Percentiles rank a stretch among this genome's conserved stretches.
Conservation (phyloP, 2,797 vertebrate genomes). For the Otus scops region DNA sequence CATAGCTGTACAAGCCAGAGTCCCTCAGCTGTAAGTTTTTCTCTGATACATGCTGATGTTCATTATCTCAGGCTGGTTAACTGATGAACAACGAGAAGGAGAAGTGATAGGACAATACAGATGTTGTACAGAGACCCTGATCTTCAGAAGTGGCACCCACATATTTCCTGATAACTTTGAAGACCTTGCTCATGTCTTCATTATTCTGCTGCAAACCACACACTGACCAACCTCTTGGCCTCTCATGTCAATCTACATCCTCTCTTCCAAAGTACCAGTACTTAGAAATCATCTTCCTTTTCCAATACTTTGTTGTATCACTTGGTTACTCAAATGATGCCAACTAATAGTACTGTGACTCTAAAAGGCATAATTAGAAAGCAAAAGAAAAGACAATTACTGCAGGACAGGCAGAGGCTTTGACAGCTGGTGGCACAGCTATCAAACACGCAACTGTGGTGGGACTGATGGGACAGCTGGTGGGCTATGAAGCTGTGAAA, state of each 20-base stretch:
- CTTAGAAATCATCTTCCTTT: background rate
- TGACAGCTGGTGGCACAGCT: background rate
- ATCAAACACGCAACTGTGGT: background rate
- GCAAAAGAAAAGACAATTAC: background rate
- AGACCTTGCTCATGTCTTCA: background rate
- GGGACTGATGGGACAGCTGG: background rate
- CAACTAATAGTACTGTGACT: background rate
- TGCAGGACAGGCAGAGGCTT: background rate
- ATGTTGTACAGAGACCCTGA: background rate
- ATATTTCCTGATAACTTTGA: background rate
- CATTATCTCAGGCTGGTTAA: background rate
- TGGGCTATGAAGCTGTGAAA: background rate
- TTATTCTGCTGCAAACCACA: background rate
- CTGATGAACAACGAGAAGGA: background rate
- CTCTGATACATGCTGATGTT: background rate
- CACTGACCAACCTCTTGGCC: fast-evolving
- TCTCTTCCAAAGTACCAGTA: background rate
- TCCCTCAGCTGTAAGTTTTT: background rate
- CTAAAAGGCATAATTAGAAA: background rate
- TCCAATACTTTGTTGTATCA: background rate
- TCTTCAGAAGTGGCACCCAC: background rate
- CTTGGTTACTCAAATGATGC: background rate
- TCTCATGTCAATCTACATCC: background rate
- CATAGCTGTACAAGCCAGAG: background rate
- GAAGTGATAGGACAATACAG: background rate